phyloP scores from a whole-genome alignment of 1,140 invertebrate species.

The Pachypsylla venusta region DNA sequence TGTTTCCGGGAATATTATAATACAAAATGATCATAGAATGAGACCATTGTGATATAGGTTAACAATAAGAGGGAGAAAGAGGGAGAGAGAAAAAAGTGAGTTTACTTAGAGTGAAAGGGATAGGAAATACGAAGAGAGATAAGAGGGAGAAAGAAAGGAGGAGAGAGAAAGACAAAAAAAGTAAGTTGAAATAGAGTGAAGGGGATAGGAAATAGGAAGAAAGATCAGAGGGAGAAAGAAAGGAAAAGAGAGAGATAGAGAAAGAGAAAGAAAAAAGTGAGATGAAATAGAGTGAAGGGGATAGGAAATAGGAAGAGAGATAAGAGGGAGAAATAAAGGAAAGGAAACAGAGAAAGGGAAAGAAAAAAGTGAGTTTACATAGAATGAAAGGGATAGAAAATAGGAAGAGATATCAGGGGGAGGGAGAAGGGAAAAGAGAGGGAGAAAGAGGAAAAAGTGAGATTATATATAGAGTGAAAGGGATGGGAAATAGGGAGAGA shows the following conservation, averaged over 20 bases:
- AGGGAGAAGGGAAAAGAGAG: background rate
- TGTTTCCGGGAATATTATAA: too few species aligned
- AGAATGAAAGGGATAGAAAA: background rate
- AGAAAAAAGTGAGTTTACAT: background rate
- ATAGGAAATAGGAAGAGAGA: background rate
- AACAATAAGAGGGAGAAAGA: too few species aligned
- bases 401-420: background rate
- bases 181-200: background rate
- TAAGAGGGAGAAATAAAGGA: background rate
- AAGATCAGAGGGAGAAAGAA: background rate
- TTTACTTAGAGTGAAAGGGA: background rate
- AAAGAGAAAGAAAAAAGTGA: background rate
- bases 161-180: background rate
- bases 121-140: background rate
- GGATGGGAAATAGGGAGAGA: background rate
- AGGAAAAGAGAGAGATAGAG: background rate
- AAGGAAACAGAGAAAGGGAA: background rate
- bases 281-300: background rate
- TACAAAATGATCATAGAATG: too few species aligned
- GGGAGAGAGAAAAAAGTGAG: background rate
- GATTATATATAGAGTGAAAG: background rate
- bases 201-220: background rate
- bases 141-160: background rate
- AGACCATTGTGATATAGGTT: too few species aligned
- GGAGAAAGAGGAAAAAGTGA: background rate